phyloP scores from a whole-genome alignment of 1,140 invertebrate species.

The Drosophila miranda region DNA sequence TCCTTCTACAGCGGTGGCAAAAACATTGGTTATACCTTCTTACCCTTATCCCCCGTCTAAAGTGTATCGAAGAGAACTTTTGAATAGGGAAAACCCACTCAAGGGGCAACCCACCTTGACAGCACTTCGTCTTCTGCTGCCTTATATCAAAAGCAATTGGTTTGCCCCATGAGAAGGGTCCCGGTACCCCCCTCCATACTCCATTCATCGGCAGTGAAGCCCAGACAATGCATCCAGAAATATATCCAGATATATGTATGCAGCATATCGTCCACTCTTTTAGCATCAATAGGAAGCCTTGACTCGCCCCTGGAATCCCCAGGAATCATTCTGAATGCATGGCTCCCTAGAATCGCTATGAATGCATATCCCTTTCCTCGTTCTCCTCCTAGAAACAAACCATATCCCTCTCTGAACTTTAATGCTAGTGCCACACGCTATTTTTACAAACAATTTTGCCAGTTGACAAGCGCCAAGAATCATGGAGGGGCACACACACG shows the following conservation, averaged over 20 bases:
- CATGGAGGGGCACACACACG: conserved; percentile 47
- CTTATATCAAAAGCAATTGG: too few relatives aligned
- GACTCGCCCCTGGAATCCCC: neutral
- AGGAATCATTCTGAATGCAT: too few relatives aligned
- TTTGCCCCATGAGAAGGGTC: conserved; percentile 20
- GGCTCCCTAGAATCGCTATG: too few relatives aligned
- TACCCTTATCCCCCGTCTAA: conserved; percentile 24
- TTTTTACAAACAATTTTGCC: conserved; percentile 79
- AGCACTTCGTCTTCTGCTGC: conserved; percentile 24
- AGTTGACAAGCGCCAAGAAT: conserved; percentile 66
- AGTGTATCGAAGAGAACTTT: conserved; percentile 36
- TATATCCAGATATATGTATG: conserved; percentile 76
- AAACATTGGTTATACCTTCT: neutral
- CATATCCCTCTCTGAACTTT: conserved; percentile 14
- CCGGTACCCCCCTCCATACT: neutral
- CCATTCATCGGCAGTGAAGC: conserved; percentile 38
- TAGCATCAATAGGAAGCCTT: neutral
- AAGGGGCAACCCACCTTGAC: conserved; percentile 21
- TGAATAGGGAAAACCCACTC: conserved; percentile 25
- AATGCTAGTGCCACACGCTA: conserved; percentile 75
- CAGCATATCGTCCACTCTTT: conserved; percentile 45
- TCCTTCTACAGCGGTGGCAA: too few relatives aligned
- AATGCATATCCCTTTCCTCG: too few relatives aligned
- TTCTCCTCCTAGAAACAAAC: too few relatives aligned
- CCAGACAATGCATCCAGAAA: conserved; percentile 59